Evolutionary conservation across 2,113 vertebrate genomes (phyloP).

Genomic region (Pterocles orientalis): DNA sequence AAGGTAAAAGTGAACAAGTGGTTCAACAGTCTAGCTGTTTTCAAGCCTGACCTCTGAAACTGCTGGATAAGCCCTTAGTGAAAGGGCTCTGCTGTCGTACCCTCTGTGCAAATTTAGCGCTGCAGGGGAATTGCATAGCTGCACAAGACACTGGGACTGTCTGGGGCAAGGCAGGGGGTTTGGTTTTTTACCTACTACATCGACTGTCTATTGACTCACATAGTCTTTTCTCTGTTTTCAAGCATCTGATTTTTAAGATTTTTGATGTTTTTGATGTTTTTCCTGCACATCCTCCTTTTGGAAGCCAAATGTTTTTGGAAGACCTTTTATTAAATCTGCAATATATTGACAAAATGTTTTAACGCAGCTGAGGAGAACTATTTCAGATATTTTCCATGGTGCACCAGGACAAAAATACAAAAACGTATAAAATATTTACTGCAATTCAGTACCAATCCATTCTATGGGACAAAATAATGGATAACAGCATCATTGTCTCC

Average conservation of each 20-base stretch:
- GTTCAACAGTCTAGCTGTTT: background rate
- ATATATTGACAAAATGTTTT: constrained; percentile 71
- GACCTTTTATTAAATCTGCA: constrained; percentile 67
- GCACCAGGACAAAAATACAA: constrained; percentile 34
- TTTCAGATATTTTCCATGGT: constrained; percentile 44
- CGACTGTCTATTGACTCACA: background rate
- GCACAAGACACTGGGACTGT: background rate
- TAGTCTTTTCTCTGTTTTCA: background rate
- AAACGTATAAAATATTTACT: constrained; percentile 45
- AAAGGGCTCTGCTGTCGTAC: background rate
- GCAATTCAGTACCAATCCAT: constrained; percentile 61
- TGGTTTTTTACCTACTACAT: background rate
- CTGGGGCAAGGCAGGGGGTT: background rate
- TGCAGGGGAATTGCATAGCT: background rate
- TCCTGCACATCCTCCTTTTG: constrained; percentile 48
- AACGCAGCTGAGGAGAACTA: constrained; percentile 55
- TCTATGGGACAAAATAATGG: constrained; percentile 56
- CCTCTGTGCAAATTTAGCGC: background rate
- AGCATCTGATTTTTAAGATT: constrained; percentile 41
- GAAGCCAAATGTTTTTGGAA: constrained; percentile 58
- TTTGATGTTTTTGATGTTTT: constrained; percentile 6
- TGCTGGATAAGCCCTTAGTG: background rate
- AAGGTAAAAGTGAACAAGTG: background rate
- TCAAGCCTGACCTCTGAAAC: background rate
- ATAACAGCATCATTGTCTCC: constrained; percentile 43